Evolutionary conservation across 2,888 invertebrate genomes (phyloP).

Genomic region (Xylocampa areola): DNA sequence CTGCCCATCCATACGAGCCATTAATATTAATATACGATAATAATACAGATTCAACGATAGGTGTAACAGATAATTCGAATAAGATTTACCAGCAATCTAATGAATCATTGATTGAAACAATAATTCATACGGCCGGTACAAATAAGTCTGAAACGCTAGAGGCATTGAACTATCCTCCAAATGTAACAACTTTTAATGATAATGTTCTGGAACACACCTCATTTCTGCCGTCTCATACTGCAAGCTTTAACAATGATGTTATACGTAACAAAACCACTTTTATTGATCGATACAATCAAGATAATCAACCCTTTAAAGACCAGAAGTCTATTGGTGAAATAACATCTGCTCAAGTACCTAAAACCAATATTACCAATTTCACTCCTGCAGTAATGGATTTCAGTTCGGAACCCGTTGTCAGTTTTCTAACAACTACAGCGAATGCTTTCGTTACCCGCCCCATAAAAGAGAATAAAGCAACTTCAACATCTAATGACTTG

Average conservation of each 20-base stretch:
- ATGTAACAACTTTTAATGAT: not conserved
- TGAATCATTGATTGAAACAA: conserved; percentile 1
- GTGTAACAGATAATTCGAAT: conserved; percentile 11
- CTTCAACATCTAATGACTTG: not conserved
- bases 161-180: not conserved
- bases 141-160: not conserved
- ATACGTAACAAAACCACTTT: too few species aligned
- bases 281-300: not conserved
- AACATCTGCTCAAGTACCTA: not conserved
- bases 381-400: too few species aligned
- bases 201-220: not conserved
- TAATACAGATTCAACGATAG: conserved; percentile 9
- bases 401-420: not conserved
- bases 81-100: conserved; percentile 11
- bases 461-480: too few species aligned
- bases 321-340: not conserved
- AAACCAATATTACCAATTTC: not conserved
- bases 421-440: not conserved
- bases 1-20: conserved; percentile 9
- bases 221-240: not conserved
- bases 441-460: not conserved
- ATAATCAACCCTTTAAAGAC: not conserved
- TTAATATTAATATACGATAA: too few species aligned
- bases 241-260: not conserved
- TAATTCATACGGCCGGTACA: not conserved